Percentiles rank a stretch among this genome's conserved stretches.
Conservation (phyloP, 2,113 vertebrate genomes). For the Sisor rabdophorus region DNA sequence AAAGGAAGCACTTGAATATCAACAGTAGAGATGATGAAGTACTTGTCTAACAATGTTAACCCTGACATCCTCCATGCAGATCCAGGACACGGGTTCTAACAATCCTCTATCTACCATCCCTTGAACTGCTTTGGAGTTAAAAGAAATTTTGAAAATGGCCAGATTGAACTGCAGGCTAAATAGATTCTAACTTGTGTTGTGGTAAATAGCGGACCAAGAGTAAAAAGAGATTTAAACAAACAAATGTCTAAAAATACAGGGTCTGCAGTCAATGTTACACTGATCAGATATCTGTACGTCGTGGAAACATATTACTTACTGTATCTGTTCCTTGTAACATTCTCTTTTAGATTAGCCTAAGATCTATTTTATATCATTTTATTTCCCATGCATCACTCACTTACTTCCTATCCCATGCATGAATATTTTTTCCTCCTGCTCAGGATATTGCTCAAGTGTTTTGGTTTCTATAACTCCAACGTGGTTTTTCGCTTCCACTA, state of each 20-base stretch:
- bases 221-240: slow-evolving; percentile 16
- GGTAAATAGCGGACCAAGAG: background rate
- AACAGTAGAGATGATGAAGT: slow-evolving; percentile 30
- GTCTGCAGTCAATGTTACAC: background rate
- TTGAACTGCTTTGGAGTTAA: background rate
- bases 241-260: background rate
- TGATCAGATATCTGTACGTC: background rate
- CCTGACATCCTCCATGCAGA: slow-evolving; percentile 1
- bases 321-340: slow-evolving; percentile 8
- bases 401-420: slow-evolving; percentile 9
- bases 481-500: slow-evolving; percentile 70
- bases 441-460: slow-evolving; percentile 40
- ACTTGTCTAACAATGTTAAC: slow-evolving; percentile 43
- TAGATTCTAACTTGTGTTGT: slow-evolving; percentile 8
- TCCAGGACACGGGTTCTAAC: background rate
- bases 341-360: too few species aligned
- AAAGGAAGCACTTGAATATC: slow-evolving; percentile 33
- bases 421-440: slow-evolving; percentile 25
- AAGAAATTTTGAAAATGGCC: background rate
- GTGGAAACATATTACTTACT: background rate
- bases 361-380: background rate
- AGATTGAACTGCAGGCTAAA: background rate
- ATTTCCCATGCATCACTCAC: background rate
- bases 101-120: background rate
- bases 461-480: slow-evolving; percentile 51